A percentile compares a stretch with the other conserved stretches of the same genome.
Evolutionary conservation across 2,888 invertebrate genomes (phyloP).

Genomic region (Eilema caniola): DNA sequence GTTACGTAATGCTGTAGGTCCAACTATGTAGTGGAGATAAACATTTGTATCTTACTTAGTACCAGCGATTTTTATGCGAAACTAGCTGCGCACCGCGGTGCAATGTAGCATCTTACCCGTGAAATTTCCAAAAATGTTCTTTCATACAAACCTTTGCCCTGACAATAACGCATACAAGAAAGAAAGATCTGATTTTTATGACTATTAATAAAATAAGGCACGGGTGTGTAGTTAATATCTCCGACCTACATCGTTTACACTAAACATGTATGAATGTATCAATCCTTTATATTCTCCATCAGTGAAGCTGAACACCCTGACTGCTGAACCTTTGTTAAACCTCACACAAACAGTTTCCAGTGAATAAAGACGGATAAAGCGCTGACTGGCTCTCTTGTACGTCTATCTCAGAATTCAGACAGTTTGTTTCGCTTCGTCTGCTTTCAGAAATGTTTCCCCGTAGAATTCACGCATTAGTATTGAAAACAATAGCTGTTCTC

Average conservation of each 20-base stretch:
- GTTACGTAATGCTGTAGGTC: conserved; percentile 19
- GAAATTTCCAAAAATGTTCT: background rate
- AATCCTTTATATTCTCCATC: background rate
- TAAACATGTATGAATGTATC: background rate
- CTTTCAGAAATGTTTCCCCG: background rate
- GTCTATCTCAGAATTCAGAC: conserved; percentile 7
- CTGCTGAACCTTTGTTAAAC: background rate
- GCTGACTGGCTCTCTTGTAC: conserved; percentile 9
- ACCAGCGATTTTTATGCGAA: background rate
- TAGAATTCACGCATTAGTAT: background rate
- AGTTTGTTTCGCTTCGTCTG: conserved; percentile 7
- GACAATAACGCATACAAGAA: background rate
- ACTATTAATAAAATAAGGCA: no score
- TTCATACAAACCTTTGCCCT: conserved; percentile 5
- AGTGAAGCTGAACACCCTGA: background rate
- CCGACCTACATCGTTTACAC: background rate
- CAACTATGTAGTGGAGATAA: background rate
- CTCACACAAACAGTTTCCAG: background rate
- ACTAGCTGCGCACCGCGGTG: no score
- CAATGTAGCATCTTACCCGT: no score
- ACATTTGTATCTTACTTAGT: background rate
- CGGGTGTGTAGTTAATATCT: background rate
- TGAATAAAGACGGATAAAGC: background rate
- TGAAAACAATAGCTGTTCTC: background rate
- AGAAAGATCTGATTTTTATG: background rate